phyloP scores from a whole-genome alignment of 2,113 vertebrate species.

The Arizona elegans region DNA sequence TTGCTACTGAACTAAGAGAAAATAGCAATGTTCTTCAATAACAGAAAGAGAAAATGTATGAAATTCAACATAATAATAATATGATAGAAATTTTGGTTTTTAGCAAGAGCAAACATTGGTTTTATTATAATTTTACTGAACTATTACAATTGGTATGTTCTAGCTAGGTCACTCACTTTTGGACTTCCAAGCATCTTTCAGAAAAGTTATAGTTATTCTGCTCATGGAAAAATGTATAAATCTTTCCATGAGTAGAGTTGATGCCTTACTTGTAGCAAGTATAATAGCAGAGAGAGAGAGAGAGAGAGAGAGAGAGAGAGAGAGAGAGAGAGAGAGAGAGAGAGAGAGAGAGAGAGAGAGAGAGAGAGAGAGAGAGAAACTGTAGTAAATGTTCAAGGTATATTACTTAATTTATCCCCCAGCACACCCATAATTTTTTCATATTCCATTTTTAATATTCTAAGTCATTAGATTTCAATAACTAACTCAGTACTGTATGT shows the following conservation, averaged over 20 bases:
- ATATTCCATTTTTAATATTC: conserved; percentile 83
- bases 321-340: too few relatives aligned
- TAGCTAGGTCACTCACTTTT: background rate
- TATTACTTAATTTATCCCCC: conserved; percentile 86
- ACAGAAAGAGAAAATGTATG: background rate
- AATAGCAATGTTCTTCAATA: background rate
- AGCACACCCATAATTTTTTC: conserved; percentile 70
- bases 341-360: too few relatives aligned
- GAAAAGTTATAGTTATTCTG: background rate
- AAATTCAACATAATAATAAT: background rate
- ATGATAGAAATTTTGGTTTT: background rate
- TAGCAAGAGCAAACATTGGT: background rate
- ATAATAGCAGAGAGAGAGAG: conserved; percentile 15
- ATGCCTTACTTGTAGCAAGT: background rate
- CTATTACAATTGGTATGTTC: background rate
- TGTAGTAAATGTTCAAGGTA: conserved; percentile 77
- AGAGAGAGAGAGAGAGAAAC: conserved; percentile 20
- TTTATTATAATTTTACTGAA: background rate
- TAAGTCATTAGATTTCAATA: conserved; percentile 86
- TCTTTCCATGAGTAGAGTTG: background rate
- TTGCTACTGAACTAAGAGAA: background rate
- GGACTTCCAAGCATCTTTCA: background rate
- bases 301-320: too few relatives aligned
- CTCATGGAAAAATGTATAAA: background rate
- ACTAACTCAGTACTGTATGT: conserved; percentile 78